These are phyloP conservation scores for Caprella mutica DNA, from an alignment of 2,888 invertebrate species.

Conservation along the genomic window DNA sequence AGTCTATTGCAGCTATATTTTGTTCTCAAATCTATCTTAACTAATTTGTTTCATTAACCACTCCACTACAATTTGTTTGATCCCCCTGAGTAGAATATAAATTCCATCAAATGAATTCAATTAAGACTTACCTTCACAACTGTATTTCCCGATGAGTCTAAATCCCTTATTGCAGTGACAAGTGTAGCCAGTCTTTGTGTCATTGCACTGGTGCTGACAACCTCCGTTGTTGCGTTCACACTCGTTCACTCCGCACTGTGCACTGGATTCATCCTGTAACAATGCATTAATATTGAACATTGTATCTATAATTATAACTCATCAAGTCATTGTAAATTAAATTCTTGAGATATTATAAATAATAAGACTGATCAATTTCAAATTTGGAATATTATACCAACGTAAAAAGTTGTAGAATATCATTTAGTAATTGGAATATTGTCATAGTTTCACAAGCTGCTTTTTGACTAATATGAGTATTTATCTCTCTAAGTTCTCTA, in stretches of 20 bases:
- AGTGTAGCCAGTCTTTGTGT: conserved; percentile 59
- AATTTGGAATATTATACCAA: not conserved
- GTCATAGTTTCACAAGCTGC: too few relatives aligned
- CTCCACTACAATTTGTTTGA: not conserved
- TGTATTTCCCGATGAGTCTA: conserved; percentile 58
- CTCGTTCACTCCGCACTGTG: conserved; percentile 66
- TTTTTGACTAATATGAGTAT: too few relatives aligned
- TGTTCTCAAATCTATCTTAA: not conserved
- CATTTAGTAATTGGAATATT: too few relatives aligned
- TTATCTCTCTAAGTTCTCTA: too few relatives aligned
- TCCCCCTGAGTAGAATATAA: not conserved
- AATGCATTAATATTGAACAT: not conserved
- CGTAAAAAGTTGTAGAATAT: too few relatives aligned
- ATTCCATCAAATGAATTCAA: not conserved
- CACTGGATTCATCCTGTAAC: conserved; percentile 59
- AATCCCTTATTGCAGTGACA: conserved; percentile 74
- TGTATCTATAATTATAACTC: not conserved
- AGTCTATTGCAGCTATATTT: too few relatives aligned
- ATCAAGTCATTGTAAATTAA: not conserved
- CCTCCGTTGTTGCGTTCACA: conserved; percentile 69
- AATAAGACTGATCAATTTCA: too few relatives aligned
- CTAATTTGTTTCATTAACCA: not conserved
- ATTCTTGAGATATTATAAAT: too few relatives aligned
- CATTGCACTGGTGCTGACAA: conserved; percentile 71
- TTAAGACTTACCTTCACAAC: conserved; percentile 58